Base-by-base conservation (phyloP, 1,140 invertebrate genomes). In the Anastatus disparis region DNA sequence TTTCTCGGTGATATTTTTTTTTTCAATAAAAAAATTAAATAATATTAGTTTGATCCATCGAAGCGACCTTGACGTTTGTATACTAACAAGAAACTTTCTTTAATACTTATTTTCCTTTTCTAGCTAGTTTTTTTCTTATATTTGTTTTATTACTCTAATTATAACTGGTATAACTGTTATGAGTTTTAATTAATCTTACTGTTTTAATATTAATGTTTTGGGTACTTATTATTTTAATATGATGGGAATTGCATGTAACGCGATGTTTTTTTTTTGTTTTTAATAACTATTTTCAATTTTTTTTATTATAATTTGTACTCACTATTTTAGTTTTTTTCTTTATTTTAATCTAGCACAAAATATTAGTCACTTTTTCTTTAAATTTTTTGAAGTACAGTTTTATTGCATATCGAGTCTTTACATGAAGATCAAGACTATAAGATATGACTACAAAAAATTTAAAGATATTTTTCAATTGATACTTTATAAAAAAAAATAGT, bases 61-160 rank as follows among this genome's bases (percentile, higher is more conserved):
- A 78, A 78, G 76, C 73, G 71, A 75, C 75, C 77, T 77, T 73
- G 73, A 75, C 71, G 73, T 69, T 46, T 35, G 10, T 52, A 72
- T 63, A 77, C 71, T 77, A 79, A 77, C 74, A 66, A 73, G 31
- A n/a, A 6, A 52, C 70, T 24, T 12, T 67, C 27, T 10, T 67
- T 17, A 44, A 13, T 68, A 67, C 66, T 35, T 35, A 35, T 10
- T 71, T 67, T 66, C 50, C 68, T 48, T 71, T 75, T 64, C 62
- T 64, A 40, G 20, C 44, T 71, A 48, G 15, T 66, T 71, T 65
- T 68, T 42, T 22, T 69, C 27, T 26, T 63, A 56, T 65, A 40
- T 55, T 24, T 56, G 7, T 66, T 58, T 24, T 20, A 9, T 69
- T 55, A 35, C 31, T 67, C 65, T 65, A 61, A 38, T 40, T 58